phyloP scores from a whole-genome alignment of 2,888 invertebrate species.

The Aelia acuminata region DNA sequence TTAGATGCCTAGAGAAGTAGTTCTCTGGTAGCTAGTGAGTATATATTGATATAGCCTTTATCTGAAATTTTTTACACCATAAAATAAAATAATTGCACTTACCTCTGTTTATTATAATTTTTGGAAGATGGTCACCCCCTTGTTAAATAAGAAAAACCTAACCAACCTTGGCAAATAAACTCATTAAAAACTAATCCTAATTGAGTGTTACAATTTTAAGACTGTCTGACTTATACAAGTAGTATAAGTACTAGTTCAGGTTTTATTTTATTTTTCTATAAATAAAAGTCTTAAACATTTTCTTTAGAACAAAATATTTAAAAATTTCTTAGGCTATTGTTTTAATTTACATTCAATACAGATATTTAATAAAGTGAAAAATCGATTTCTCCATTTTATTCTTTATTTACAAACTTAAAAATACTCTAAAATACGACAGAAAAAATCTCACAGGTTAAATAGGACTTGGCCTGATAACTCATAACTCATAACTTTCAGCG shows the following conservation, averaged over 20 bases:
- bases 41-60: background rate
- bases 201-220: background rate
- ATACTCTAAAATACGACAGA: background rate
- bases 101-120: background rate
- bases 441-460: background rate
- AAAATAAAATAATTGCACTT: background rate
- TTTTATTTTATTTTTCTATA: background rate
- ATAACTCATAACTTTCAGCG: background rate
- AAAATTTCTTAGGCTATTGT: background rate
- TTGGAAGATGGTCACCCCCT: background rate
- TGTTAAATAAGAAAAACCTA: background rate
- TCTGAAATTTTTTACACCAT: background rate
- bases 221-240: background rate
- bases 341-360: background rate
- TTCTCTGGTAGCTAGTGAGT: background rate
- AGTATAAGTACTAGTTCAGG: too few species aligned
- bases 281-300: too few species aligned
- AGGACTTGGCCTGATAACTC: background rate
- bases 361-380: background rate
- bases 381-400: background rate
- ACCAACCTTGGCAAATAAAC: background rate
- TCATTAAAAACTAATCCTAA: background rate
- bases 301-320: too few species aligned
- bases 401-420: background rate
- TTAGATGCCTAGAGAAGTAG: background rate